Evolutionary conservation across 2,888 invertebrate species (phyloP), one percentile per base, ranked within the genome.

Genomic region (Dascillus cervinus): DNA sequence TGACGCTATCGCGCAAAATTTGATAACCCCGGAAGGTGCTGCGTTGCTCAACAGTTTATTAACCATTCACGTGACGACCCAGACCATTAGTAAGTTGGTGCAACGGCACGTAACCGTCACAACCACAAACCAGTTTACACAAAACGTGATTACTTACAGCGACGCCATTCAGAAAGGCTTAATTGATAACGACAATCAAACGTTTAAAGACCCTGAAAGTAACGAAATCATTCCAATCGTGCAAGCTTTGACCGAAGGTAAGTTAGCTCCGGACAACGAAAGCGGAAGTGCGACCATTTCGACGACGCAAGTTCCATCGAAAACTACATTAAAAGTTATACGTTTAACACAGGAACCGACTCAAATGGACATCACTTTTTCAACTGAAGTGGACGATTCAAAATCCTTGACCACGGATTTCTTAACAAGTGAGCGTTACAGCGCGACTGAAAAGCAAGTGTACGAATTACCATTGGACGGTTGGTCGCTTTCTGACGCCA

Each of bases 21-120:
- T 89, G 50, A 84, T 94, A 17, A 83, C 88, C 6, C 80, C 86
- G 1, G 86, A 88, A 64, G 92, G 92, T 34, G 91, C 91, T 25
- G 80, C 88, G 34, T 71, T 88, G 55, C 71, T 88, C 38, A 86
- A 83, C 64, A 88, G 87, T 51, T 69, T 94, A 30, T 66, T 92
- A 30, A 88, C 88, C 58, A 86, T 95, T 29, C 86, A 88, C 5
- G 76, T 92, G 20, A 90, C 90, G 2, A 81, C 87, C 10, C 85
- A 88, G 58, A 87, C 88, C 4, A 83, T 89, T 14, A 88, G 87
- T 3, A 85, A 84, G 60, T 80, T 88, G 26, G 80, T 90, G 17
- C 83, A 83, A 58, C 72, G 84, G 11, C 82, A 87, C 55, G 84
- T 87, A 2, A 85, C 85, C 1, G 78, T 86, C 11, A 78, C 81